Evolutionary conservation across 2,113 vertebrate species (phyloP).

Genomic region (Misgurnus anguillicaudatus): DNA sequence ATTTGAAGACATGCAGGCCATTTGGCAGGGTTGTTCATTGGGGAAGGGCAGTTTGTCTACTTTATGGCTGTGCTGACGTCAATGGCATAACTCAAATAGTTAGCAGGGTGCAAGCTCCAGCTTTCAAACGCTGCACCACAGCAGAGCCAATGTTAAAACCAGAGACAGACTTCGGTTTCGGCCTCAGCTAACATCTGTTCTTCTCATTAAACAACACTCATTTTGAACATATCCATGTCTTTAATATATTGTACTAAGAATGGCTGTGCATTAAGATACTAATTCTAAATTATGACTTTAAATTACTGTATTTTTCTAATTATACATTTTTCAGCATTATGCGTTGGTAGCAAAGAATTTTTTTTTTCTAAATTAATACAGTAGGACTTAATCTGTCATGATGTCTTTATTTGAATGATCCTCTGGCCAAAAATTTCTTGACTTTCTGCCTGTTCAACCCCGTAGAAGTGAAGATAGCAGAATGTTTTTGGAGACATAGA

Average conservation of each 20-base stretch:
- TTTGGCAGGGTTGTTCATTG: slow-evolving; percentile 87
- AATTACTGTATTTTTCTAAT: too few species aligned
- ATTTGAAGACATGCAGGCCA: slow-evolving; percentile 77
- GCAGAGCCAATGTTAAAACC: slow-evolving; percentile 74
- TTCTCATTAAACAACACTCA: slow-evolving; percentile 26
- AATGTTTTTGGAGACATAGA: slow-evolving; percentile 8
- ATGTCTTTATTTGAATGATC: neutral
- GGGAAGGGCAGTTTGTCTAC: slow-evolving; percentile 93
- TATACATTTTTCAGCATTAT: too few species aligned
- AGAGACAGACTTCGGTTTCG: slow-evolving; percentile 71
- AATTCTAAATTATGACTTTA: too few species aligned
- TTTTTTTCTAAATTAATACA: too few species aligned
- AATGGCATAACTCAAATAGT: slow-evolving; percentile 99
- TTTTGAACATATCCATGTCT: neutral
- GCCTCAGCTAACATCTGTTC: slow-evolving; percentile 57
- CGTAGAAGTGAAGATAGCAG: slow-evolving; percentile 28
- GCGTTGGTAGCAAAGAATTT: too few species aligned
- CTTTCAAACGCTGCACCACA: slow-evolving; percentile 78
- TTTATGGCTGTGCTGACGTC: slow-evolving; percentile 99
- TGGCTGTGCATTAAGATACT: neutral
- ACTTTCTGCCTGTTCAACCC: slow-evolving; percentile 12
- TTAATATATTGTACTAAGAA: neutral
- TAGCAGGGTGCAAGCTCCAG: slow-evolving; percentile 90
- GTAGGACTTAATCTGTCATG: neutral
- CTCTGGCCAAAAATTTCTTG: slow-evolving; percentile 20